phyloP scores from a whole-genome alignment of 2,888 invertebrate genomes.

The Aphelenchoides bicaudatus region DNA sequence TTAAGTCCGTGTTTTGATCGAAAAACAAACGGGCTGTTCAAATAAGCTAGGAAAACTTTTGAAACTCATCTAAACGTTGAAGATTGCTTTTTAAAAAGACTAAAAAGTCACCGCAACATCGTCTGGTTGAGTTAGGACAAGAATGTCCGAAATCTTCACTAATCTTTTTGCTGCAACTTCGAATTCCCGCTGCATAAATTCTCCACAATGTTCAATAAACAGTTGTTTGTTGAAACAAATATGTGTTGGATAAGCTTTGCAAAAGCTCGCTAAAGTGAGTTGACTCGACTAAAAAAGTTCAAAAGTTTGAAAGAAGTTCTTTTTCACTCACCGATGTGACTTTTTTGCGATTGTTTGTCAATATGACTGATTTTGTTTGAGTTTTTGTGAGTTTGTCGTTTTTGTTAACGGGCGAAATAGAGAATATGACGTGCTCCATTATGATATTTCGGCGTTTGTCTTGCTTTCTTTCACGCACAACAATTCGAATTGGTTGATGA shows the following conservation, averaged over 20 bases:
- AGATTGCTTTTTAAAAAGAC: conserved; percentile 3
- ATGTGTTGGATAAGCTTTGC: conserved; percentile 47
- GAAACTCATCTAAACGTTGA: conserved; percentile 40
- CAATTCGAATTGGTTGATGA: conserved; percentile 46
- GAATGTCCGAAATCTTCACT: conserved; percentile 47
- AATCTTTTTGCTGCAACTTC: conserved; percentile 45
- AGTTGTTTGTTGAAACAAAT: conserved; percentile 54
- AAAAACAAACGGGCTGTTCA: conserved; percentile 52
- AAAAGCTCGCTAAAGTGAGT: conserved; percentile 16
- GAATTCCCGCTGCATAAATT: conserved; percentile 44
- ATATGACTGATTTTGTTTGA: background rate
- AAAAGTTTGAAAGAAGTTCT: too few species aligned
- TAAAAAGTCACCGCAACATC: conserved; percentile 40
- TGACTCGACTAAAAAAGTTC: conserved; percentile 4
- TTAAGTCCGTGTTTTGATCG: conserved; percentile 43
- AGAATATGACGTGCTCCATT: conserved; percentile 50
- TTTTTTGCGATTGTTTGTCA: background rate
- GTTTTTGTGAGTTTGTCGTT: conserved; percentile 4
- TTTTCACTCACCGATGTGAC: background rate
- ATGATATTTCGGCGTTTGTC: conserved; percentile 44
- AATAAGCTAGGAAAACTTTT: conserved; percentile 46
- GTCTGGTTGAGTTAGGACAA: conserved; percentile 47
- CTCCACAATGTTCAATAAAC: conserved; percentile 51
- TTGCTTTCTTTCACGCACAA: conserved; percentile 44
- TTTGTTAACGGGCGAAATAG: conserved; percentile 37